Conservation (phyloP, 2,797 vertebrate species). For the Amazonetta brasiliensis region DNA sequence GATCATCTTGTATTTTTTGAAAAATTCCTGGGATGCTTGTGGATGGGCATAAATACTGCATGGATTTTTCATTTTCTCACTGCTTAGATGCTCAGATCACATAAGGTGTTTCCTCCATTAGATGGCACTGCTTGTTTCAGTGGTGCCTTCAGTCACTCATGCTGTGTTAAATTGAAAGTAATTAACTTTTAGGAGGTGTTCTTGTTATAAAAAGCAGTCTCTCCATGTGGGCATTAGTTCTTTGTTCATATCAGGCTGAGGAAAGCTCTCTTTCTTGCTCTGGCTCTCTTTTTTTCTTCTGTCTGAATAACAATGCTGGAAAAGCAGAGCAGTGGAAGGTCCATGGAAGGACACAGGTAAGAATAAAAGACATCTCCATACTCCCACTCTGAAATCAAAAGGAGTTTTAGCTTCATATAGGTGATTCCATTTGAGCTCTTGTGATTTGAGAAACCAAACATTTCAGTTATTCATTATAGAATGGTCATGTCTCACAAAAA, state of each 20-base stretch:
- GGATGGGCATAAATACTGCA: background rate
- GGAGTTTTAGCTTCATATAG: background rate
- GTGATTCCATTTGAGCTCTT: background rate
- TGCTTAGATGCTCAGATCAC: background rate
- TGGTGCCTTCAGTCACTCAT: accelerated
- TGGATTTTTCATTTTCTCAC: accelerated
- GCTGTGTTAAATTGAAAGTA: background rate
- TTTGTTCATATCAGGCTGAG: background rate
- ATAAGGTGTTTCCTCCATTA: background rate
- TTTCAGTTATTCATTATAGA: background rate
- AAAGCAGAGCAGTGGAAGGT: background rate
- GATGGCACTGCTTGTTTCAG: background rate
- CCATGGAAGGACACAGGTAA: background rate
- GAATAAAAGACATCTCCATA: background rate
- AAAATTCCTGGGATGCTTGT: background rate
- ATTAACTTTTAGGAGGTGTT: conserved; percentile 28
- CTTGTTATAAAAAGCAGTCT: conserved; percentile 1
- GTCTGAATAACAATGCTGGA: background rate
- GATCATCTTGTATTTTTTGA: background rate
- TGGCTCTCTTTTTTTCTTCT: accelerated
- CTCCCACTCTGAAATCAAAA: background rate
- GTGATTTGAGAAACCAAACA: background rate
- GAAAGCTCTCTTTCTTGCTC: background rate
- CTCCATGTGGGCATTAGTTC: background rate
- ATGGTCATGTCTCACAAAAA: background rate